phyloP scores from a whole-genome alignment of 2,888 invertebrate genomes.

The Limnephilus auricula region DNA sequence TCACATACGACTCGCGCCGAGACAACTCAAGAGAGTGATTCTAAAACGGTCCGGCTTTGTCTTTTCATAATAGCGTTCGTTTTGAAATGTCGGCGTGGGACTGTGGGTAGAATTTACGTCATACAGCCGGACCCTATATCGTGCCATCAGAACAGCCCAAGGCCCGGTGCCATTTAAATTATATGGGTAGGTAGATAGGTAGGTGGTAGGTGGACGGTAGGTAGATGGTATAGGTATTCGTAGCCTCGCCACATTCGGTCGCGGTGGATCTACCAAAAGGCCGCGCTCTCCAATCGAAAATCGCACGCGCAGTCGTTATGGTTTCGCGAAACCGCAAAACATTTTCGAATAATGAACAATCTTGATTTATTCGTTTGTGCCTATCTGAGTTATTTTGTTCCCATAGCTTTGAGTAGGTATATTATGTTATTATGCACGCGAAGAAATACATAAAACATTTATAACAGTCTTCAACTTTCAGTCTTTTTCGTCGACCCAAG shows the following conservation, averaged over 20 bases:
- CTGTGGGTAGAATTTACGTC: conserved; percentile 34
- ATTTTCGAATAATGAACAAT: background rate
- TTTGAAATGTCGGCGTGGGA: conserved; percentile 39
- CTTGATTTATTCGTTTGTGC: background rate
- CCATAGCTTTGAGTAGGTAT: background rate
- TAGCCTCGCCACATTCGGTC: background rate
- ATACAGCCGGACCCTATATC: conserved; percentile 38
- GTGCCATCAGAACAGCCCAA: conserved; percentile 27
- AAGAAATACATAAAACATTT: background rate
- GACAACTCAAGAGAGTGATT: conserved; percentile 10
- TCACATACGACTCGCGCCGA: background rate
- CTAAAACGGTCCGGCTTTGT: conserved; percentile 21
- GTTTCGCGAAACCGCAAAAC: conserved; percentile 2
- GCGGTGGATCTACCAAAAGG: conserved; percentile 16
- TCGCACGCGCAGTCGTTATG: background rate
- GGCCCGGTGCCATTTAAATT: conserved; percentile 38
- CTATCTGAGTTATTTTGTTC: background rate
- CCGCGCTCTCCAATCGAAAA: conserved; percentile 13
- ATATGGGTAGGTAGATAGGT: conserved; percentile 3
- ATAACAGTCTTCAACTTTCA: background rate
- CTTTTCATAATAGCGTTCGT: conserved; percentile 16
- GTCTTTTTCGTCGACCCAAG: no score
- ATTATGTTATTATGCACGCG: background rate
- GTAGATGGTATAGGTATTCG: background rate
- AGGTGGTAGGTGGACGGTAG: background rate